Percentiles rank a stretch among this genome's conserved stretches.
Evolutionary conservation across 2,113 vertebrate genomes (phyloP).

Genomic region (Pomatostomus ruficeps): DNA sequence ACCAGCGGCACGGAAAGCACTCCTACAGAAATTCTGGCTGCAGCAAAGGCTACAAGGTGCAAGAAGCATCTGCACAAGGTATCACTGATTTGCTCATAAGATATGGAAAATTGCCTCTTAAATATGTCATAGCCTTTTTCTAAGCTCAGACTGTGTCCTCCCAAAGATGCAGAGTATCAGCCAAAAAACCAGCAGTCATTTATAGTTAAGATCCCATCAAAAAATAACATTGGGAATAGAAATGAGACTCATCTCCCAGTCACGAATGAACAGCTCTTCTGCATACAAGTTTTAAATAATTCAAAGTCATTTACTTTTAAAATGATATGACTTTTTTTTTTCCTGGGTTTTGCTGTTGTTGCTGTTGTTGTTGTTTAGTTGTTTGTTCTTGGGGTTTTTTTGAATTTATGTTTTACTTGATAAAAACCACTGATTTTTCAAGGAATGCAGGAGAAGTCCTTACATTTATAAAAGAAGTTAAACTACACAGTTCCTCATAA

Average conservation of each 20-base stretch:
- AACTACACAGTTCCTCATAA: neutral
- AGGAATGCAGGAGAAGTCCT: neutral
- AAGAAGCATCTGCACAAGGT: neutral
- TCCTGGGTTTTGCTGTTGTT: neutral
- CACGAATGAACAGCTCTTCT: neutral
- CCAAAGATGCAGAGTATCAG: neutral
- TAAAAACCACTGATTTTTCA: neutral
- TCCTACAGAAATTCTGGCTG: neutral
- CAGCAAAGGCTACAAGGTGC: neutral
- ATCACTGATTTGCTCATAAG: neutral
- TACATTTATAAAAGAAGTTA: neutral
- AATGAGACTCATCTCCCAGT: neutral
- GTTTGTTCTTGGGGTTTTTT: neutral
- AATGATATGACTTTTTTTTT: neutral
- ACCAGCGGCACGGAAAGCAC: neutral
- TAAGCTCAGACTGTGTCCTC: neutral
- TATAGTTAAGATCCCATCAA: neutral
- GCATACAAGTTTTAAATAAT: neutral
- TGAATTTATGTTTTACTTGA: neutral
- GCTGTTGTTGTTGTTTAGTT: neutral
- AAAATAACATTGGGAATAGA: neutral
- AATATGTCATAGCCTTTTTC: neutral
- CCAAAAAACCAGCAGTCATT: accelerated
- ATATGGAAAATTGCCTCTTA: neutral
- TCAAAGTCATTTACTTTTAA: neutral